These are phyloP conservation scores for Tortrix viridana DNA, from an alignment of 2,888 invertebrate species.

Conservation along the genomic window DNA sequence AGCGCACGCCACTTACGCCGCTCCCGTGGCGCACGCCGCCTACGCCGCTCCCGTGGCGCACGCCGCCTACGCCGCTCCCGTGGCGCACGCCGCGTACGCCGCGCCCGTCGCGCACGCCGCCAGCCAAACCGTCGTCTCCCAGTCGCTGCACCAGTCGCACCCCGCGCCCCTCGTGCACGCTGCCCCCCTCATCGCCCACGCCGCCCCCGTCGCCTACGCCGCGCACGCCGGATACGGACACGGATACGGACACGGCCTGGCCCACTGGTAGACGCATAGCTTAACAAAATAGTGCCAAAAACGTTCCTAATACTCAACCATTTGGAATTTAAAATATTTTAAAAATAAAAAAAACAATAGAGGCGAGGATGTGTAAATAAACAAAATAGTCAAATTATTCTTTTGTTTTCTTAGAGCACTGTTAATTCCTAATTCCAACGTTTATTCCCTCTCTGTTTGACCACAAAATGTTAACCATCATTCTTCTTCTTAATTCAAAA, in stretches of 20 bases:
- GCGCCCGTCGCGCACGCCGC: constrained; percentile 38
- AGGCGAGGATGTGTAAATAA: constrained; percentile 41
- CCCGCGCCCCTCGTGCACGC: constrained; percentile 35
- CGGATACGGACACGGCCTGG: constrained; percentile 16
- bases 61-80: constrained; percentile 21
- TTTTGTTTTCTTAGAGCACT: constrained; percentile 3
- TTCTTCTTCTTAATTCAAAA: too few relatives aligned
- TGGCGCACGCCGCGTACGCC: too few relatives aligned
- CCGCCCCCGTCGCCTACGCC: constrained; percentile 40
- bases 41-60: constrained; percentile 25
- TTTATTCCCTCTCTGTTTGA: neutral
- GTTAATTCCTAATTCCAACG: neutral
- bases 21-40: constrained; percentile 33
- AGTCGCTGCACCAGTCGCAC: constrained; percentile 23
- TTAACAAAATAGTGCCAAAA: constrained; percentile 34
- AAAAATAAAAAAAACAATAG: constrained; percentile 30
- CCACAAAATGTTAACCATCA: too few relatives aligned
- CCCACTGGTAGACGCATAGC: constrained; percentile 39
- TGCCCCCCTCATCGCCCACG: constrained; percentile 39
- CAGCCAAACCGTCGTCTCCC: constrained; percentile 31
- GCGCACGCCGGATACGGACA: constrained; percentile 15
- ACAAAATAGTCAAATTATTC: constrained; percentile 27
- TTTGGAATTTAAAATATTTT: constrained; percentile 30
- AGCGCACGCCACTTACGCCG: constrained; percentile 36
- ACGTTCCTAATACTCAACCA: constrained; percentile 34